Evolutionary conservation across 2,113 vertebrate species (phyloP).

Genomic region (Delphinapterus leucas): DNA sequence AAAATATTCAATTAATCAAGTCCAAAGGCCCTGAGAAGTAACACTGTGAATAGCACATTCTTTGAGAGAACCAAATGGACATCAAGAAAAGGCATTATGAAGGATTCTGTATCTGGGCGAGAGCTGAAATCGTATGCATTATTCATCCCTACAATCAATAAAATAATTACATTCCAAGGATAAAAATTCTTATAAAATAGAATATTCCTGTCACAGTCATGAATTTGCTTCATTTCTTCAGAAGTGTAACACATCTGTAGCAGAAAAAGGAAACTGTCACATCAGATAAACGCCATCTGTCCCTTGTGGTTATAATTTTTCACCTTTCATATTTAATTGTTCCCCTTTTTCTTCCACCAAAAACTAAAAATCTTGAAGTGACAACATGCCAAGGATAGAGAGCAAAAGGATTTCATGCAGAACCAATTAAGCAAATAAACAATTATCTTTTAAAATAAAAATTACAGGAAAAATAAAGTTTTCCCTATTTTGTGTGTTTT

Average conservation of each 20-base stretch:
- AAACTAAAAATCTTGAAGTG: constrained; percentile 42
- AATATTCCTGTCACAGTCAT: neutral
- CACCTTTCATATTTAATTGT: constrained; percentile 69
- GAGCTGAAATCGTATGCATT: neutral
- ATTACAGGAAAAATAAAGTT: constrained; percentile 51
- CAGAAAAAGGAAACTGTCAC: constrained; percentile 53
- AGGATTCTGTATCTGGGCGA: neutral
- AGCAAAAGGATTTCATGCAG: constrained; percentile 71
- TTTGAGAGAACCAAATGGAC: constrained; percentile 45
- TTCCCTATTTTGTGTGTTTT: constrained; percentile 57
- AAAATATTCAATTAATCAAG: constrained; percentile 73
- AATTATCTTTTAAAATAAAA: constrained; percentile 67
- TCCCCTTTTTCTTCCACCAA: constrained; percentile 44
- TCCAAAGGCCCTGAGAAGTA: constrained; percentile 30
- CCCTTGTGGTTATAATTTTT: constrained; percentile 57
- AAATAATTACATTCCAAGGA: constrained; percentile 14
- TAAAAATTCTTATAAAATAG: neutral
- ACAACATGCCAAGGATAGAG: constrained; percentile 71
- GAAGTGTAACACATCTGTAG: constrained; percentile 10
- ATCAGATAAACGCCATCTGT: constrained; percentile 52
- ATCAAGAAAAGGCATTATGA: constrained; percentile 48
- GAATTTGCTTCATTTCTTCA: constrained; percentile 17
- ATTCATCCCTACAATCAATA: neutral
- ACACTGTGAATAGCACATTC: neutral
- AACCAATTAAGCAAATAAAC: constrained; percentile 81